Conservation (phyloP, 2,888 invertebrate genomes). For the Hirtodrosophila alboralis region DNA sequence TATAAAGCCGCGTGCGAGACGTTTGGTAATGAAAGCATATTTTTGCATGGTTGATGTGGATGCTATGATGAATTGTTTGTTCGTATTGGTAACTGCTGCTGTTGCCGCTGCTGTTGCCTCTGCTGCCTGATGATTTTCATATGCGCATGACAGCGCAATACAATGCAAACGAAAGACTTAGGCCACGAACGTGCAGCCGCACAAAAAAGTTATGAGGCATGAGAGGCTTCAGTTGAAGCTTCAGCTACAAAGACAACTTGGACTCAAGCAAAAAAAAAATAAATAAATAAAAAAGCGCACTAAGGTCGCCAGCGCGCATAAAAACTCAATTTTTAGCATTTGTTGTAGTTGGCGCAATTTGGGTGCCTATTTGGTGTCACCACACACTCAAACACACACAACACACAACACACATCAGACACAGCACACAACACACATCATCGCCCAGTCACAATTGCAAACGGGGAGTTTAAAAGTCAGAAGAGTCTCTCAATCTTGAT, state of each 20-base stretch:
- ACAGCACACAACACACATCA: conserved; percentile 17
- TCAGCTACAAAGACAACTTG: conserved; percentile 1
- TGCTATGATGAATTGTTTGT: conserved; percentile 14
- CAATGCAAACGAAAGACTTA: conserved; percentile 73
- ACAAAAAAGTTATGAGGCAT: conserved; percentile 24
- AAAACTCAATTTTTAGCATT: conserved; percentile 64
- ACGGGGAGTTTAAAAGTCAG: background rate
- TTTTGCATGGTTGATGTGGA: conserved; percentile 67
- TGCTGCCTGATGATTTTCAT: conserved; percentile 64
- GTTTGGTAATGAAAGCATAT: conserved; percentile 78
- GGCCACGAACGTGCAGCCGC: conserved; percentile 72
- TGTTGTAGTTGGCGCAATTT: conserved; percentile 68
- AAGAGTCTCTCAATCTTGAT: conserved; percentile 7
- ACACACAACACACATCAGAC: conserved; percentile 23
- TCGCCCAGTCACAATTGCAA: conserved; percentile 7
- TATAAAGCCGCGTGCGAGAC: conserved; percentile 48
- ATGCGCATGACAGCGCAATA: conserved; percentile 74
- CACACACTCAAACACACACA: conserved; percentile 38
- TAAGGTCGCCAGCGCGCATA: conserved; percentile 69
- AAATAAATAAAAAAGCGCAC: conserved; percentile 36
- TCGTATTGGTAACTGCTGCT: conserved; percentile 12
- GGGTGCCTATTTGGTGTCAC: conserved; percentile 72
- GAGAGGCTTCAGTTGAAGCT: conserved; percentile 8
- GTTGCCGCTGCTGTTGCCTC: conserved; percentile 8
- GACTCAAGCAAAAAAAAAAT: conserved; percentile 17